A percentile compares a stretch with the other conserved stretches of the same genome.
These are phyloP conservation scores for Lordiphosa collinella DNA, from an alignment of 1,140 invertebrate genomes.

Conservation along the genomic window DNA sequence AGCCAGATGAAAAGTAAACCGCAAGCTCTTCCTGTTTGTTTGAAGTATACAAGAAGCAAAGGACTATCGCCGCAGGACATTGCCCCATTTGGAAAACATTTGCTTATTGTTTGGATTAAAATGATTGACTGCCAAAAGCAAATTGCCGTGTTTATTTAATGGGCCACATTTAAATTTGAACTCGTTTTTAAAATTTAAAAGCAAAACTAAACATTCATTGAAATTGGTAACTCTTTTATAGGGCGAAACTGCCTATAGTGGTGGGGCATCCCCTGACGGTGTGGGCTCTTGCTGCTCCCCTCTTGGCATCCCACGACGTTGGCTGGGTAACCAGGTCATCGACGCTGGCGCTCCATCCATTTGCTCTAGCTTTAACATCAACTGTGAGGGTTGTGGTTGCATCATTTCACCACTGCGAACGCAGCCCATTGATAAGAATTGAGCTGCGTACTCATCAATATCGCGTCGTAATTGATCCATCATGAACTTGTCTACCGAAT, in stretches of 20 bases:
- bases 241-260: slow-evolving; percentile 21
- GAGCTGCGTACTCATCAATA: slow-evolving; percentile 53
- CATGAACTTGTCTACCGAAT: slow-evolving; percentile 31
- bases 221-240: too few relatives aligned
- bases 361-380: slow-evolving; percentile 55
- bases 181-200: not conserved
- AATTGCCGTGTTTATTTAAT: too few relatives aligned
- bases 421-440: slow-evolving; percentile 33
- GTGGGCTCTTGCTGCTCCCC: slow-evolving; percentile 40
- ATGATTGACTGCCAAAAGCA: too few relatives aligned
- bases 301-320: not conserved
- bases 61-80: slow-evolving; percentile 37
- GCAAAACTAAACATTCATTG: too few relatives aligned
- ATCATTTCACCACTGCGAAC: not conserved
- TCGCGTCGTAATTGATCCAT: slow-evolving; percentile 52
- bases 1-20: slow-evolving; percentile 51
- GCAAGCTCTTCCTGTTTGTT: slow-evolving; percentile 49
- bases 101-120: not conserved
- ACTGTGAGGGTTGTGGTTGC: slow-evolving; percentile 39
- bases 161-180: too few relatives aligned
- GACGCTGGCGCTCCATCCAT: slow-evolving; percentile 44
- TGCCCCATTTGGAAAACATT: slow-evolving; percentile 23
- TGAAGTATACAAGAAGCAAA: slow-evolving; percentile 7
- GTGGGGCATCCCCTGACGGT: slow-evolving; percentile 46
- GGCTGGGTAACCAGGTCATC: not conserved